phyloP scores from a whole-genome alignment of 2,888 invertebrate species.

The Gerris lacustris region DNA sequence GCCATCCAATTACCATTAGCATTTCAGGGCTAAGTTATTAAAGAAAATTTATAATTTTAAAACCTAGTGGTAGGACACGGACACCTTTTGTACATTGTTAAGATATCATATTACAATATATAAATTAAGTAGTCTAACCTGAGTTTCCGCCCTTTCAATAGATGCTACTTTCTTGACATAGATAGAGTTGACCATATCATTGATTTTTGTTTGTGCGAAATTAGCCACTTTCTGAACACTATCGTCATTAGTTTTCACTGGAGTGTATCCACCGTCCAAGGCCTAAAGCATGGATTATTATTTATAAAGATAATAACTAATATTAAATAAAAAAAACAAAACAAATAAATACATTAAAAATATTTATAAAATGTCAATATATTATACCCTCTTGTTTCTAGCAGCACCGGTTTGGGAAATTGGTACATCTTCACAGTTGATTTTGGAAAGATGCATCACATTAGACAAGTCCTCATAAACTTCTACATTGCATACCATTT shows the following conservation, averaged over 20 bases:
- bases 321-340: neutral
- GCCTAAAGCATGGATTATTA: conserved; percentile 6
- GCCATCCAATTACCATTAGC: too few relatives aligned
- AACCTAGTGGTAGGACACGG: neutral
- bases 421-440: neutral
- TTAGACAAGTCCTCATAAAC: neutral
- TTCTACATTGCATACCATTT: conserved; percentile 14
- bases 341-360: too few relatives aligned
- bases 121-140: conserved; percentile 12
- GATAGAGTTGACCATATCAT: conserved; percentile 19
- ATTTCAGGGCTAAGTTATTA: too few relatives aligned
- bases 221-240: conserved; percentile 29
- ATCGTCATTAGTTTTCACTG: conserved; percentile 29
- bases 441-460: neutral
- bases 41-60: neutral
- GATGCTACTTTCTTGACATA: conserved; percentile 18
- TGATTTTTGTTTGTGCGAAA: conserved; percentile 27
- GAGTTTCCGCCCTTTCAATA: conserved; percentile 22
- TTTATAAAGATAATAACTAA: neutral
- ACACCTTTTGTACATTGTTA: neutral
- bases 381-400: too few relatives aligned
- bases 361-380: too few relatives aligned
- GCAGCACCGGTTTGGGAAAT: too few relatives aligned
- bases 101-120: too few relatives aligned
- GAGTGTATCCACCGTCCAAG: conserved; percentile 14